phyloP scores from a whole-genome alignment of 1,140 invertebrate genomes.

The Cydia pomonella region DNA sequence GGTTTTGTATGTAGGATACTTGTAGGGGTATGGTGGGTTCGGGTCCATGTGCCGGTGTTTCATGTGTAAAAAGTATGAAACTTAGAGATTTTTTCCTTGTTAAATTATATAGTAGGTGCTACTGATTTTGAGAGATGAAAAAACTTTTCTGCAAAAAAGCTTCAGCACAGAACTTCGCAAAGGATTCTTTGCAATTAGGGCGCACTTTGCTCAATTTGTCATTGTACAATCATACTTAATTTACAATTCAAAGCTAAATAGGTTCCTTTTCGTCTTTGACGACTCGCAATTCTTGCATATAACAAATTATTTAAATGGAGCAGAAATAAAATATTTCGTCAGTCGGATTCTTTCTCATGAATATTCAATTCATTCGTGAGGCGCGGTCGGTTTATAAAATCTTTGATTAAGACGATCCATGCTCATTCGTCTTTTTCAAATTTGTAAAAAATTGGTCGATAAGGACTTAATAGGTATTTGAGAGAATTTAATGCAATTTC shows the following conservation, averaged over 20 bases:
- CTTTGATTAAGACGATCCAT: not conserved
- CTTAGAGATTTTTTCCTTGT: too few relatives aligned
- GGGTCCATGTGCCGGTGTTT: too few relatives aligned
- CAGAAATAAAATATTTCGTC: conserved; percentile 1
- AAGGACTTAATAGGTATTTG: too few relatives aligned
- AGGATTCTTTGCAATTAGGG: not conserved
- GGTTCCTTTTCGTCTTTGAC: conserved; percentile 10
- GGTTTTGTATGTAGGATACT: too few relatives aligned
- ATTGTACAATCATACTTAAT: conserved; percentile 1
- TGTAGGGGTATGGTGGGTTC: too few relatives aligned
- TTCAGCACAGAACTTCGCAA: too few relatives aligned
- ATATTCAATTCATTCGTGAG: not conserved
- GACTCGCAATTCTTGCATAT: not conserved
- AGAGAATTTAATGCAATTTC: too few relatives aligned
- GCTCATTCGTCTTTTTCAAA: not conserved
- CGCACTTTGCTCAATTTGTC: not conserved
- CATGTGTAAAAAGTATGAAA: too few relatives aligned
- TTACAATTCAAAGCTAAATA: conserved; percentile 10
- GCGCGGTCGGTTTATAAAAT: not conserved
- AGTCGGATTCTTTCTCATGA: not conserved
- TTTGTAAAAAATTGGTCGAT: not conserved
- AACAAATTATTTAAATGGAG: conserved; percentile 9
- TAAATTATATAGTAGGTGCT: too few relatives aligned
- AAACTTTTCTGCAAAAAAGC: too few relatives aligned
- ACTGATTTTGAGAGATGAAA: too few relatives aligned